A percentile compares a stretch with the other conserved stretches of the same genome.
Conservation (phyloP, 2,113 vertebrate genomes). For the Hyla sarda region DNA sequence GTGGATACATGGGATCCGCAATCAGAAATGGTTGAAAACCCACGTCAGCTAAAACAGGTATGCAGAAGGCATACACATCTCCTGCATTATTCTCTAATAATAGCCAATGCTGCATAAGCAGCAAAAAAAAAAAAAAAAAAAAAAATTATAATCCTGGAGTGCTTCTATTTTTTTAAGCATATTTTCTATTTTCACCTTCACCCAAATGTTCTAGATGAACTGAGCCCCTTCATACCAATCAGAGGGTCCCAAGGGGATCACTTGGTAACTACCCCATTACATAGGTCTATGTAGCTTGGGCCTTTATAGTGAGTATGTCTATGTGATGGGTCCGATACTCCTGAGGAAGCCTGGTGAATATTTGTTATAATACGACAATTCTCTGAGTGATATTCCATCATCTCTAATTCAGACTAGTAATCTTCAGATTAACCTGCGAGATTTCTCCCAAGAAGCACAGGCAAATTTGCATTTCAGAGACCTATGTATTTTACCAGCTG, state of each 20-base stretch:
- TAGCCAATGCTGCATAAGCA: too few relatives aligned
- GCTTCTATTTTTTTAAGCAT: too few relatives aligned
- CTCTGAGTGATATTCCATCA: conserved; percentile 44
- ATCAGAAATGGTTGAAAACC: too few relatives aligned
- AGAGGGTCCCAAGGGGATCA: not conserved
- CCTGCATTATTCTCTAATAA: too few relatives aligned
- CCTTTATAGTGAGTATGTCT: not conserved
- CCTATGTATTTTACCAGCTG: conserved; percentile 30
- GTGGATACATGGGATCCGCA: too few relatives aligned
- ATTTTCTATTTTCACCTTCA: too few relatives aligned
- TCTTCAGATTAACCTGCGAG: conserved; percentile 42
- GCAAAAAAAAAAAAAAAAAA: too few relatives aligned
- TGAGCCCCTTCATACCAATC: not conserved
- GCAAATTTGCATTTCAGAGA: conserved; percentile 22
- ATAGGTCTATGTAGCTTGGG: not conserved
- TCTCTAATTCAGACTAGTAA: conserved; percentile 31
- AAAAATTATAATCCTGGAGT: too few relatives aligned
- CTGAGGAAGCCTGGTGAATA: not conserved
- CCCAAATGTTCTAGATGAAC: too few relatives aligned
- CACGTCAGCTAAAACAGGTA: too few relatives aligned
- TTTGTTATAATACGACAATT: not conserved
- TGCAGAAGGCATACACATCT: too few relatives aligned
- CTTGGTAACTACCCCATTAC: not conserved
- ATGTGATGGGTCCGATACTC: not conserved
- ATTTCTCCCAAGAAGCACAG: conserved; percentile 10